Evolutionary conservation across 2,113 vertebrate species (phyloP), one percentile per base, ranked within the genome.

Genomic region (Xiphorhynchus elegans): DNA sequence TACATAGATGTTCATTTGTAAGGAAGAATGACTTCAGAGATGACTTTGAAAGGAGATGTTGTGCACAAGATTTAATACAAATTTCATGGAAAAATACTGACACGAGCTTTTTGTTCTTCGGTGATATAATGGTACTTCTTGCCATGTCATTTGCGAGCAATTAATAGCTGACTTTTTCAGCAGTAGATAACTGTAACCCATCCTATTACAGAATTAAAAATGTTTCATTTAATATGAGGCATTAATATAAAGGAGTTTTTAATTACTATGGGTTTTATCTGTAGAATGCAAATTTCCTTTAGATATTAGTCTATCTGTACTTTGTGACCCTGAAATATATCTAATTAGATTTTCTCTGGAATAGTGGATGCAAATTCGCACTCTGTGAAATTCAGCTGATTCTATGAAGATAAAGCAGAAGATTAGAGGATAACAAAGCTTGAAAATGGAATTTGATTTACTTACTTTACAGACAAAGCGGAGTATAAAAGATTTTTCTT

Each of bases 331-430:
- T 52, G 74, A 46, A 93, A 97, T 95, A 89, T 74, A 79, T 94
- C 75, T 97, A 98, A 98, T 98, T 97, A 96, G 78, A 89, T 96
- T 96, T 88, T 97, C 96, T 88, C 93, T 96, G 85, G 89, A 97
- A 95, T 84, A 94, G n/a, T 97, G 78, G 67, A 93, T 96, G 91
- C 64, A 95, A 86, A 98, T 97, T 94, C 93, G 35, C 42, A 49
- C 44, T 89, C 84, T 75, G 19, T 95, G 66, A 97, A 97, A 96
- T 90, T 93, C 91, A 95, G 44, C 72, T 91, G 96, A 97, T 97
- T 96, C 53, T 90, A 28, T 85, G 74, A 86, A 90, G 96, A 94
- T 97, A 97, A 96, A 96, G 60, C 44, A 86, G 63, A 86, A 95
- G 84, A 97, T 95, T 78, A 89, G 58, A 93, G 66, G 52, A 92